phyloP scores from a whole-genome alignment of 2,113 vertebrate genomes.

The Brachirus orientalis region DNA sequence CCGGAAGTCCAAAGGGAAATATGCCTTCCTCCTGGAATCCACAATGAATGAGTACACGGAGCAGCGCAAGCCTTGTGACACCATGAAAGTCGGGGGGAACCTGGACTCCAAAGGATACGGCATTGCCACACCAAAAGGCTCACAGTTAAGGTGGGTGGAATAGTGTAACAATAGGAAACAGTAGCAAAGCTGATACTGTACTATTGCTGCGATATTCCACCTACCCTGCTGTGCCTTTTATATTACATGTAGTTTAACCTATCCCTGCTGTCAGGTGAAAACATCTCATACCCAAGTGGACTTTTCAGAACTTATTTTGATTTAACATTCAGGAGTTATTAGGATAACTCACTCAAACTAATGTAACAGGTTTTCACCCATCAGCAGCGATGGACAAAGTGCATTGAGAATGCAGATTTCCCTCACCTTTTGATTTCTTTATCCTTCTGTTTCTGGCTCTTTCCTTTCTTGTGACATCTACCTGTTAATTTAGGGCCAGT shows the following conservation, averaged over 20 bases:
- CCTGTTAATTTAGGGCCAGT: constrained; percentile 32
- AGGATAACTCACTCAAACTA: neutral
- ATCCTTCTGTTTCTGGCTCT: neutral
- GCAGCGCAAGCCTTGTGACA: constrained; percentile 98
- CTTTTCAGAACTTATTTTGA: neutral
- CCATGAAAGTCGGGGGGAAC: constrained; percentile 99
- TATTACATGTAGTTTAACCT: constrained; percentile 29
- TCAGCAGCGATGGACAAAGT: constrained; percentile 56
- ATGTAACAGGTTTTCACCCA: constrained; percentile 40
- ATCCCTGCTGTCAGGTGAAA: constrained; percentile 67
- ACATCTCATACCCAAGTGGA: neutral
- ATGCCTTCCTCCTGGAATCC: constrained; percentile 99
- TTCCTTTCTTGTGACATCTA: neutral
- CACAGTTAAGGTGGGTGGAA: constrained; percentile 99
- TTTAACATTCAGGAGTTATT: neutral
- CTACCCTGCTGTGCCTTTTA: constrained; percentile 97
- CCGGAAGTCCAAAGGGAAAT: constrained; percentile 99
- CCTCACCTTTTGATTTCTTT: constrained; percentile 12
- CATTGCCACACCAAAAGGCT: constrained; percentile 98
- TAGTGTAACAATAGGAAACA: constrained; percentile 95
- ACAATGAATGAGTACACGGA: constrained; percentile 99
- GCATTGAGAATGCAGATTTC: constrained; percentile 30
- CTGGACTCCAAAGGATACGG: constrained; percentile 99
- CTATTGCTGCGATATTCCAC: constrained; percentile 99
- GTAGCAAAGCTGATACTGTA: constrained; percentile 75